Conservation (phyloP, 2,113 vertebrate species). For the Crocuta crocuta region DNA sequence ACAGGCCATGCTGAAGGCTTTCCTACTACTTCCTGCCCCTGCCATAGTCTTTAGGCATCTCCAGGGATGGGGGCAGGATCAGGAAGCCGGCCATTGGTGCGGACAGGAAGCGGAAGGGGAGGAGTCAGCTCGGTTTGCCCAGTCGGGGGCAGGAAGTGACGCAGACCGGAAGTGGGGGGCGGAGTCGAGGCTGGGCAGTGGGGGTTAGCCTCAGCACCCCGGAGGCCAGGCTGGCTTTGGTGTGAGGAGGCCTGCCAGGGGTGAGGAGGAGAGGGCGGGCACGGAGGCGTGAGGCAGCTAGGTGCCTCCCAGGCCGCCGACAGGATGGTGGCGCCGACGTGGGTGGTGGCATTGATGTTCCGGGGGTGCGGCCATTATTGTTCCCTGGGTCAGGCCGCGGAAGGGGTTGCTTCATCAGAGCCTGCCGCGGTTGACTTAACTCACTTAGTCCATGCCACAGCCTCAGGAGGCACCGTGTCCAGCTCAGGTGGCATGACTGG, state of each 20-base stretch:
- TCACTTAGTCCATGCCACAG: fast-evolving
- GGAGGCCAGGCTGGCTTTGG: neutral
- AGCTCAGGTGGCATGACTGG: neutral
- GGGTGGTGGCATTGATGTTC: neutral
- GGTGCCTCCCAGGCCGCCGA: fast-evolving
- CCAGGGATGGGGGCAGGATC: fast-evolving
- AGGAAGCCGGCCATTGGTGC: no score
- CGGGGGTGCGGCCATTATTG: neutral
- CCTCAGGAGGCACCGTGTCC: neutral
- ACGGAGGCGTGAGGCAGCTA: fast-evolving
- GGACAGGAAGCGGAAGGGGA: neutral
- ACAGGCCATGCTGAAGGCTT: neutral
- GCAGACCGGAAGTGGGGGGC: neutral
- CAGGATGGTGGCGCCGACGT: no score
- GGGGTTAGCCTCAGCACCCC: fast-evolving
- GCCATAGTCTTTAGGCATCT: no score
- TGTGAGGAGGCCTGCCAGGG: no score
- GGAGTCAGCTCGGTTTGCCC: neutral
- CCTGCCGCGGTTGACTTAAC: no score
- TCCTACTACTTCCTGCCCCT: neutral
- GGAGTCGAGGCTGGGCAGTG: neutral
- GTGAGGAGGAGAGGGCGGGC: neutral
- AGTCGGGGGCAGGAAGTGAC: neutral
- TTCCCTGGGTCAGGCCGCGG: neutral
- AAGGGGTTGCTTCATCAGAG: neutral